phyloP scores from a whole-genome alignment of 2,113 vertebrate species.

The Eonycteris spelaea region DNA sequence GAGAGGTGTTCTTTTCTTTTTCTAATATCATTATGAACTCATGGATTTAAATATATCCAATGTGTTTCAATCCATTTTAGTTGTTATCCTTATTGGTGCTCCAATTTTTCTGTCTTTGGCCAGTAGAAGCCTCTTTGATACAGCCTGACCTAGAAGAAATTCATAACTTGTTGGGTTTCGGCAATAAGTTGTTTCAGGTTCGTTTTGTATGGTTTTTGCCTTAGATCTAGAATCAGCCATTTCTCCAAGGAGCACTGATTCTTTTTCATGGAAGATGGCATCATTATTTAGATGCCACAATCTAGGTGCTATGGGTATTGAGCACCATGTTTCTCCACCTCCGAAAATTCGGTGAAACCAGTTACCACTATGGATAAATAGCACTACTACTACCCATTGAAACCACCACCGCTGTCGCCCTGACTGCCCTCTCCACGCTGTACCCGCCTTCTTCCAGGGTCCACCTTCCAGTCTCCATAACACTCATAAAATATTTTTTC shows the following conservation, averaged over 20 bases:
- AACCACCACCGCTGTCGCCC: background rate
- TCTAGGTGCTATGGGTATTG: background rate
- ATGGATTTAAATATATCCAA: background rate
- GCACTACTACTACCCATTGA: background rate
- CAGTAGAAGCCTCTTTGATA: background rate
- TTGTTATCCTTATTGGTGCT: background rate
- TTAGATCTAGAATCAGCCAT: background rate
- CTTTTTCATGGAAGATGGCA: background rate
- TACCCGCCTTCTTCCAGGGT: background rate
- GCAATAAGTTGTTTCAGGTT: background rate
- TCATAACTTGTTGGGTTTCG: background rate
- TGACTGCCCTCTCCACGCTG: background rate
- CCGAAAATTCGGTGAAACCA: background rate
- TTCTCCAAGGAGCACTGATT: background rate
- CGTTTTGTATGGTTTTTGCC: background rate
- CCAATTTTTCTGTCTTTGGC: background rate
- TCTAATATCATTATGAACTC: background rate
- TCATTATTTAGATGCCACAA: background rate
- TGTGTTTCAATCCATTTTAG: background rate
- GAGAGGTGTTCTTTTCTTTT: background rate
- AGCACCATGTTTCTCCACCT: background rate
- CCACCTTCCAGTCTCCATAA: background rate
- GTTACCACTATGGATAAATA: background rate
- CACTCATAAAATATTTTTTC: background rate
- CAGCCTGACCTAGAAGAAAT: background rate